Conservation (phyloP, 64 coral and sea anemone genomes). For the Pocillopora verrucosa region DNA sequence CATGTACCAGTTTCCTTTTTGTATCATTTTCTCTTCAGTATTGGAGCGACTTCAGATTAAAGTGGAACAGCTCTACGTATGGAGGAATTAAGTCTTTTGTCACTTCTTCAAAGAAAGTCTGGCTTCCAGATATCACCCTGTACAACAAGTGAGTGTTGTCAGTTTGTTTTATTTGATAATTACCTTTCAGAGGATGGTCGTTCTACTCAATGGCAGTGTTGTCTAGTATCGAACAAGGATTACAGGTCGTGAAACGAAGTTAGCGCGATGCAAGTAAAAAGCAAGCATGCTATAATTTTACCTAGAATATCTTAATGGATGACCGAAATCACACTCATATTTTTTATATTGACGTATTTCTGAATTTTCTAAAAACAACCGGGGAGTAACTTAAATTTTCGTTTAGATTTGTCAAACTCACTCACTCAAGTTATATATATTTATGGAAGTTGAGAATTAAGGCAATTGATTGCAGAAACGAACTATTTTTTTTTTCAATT, state of each 20-base stretch:
- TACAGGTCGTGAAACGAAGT: no score
- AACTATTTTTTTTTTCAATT: background rate
- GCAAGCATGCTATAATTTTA: no score
- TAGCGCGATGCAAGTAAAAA: no score
- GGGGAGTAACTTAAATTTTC: no score
- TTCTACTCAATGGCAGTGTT: background rate
- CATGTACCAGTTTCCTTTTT: background rate
- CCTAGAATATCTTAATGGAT: no score
- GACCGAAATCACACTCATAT: no score
- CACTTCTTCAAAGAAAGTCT: conserved; percentile 81
- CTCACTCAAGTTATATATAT: no score
- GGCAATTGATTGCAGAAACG: no score
- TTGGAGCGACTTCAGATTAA: conserved; percentile 84
- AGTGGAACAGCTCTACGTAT: conserved; percentile 76
- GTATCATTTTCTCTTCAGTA: conserved; percentile 39
- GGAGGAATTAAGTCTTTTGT: conserved; percentile 79
- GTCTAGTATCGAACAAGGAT: background rate
- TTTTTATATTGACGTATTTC: no score
- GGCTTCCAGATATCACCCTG: conserved; percentile 87
- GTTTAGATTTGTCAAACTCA: no score
- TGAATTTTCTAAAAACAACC: no score
- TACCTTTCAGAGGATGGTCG: background rate
- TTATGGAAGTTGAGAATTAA: no score
- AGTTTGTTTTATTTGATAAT: background rate
- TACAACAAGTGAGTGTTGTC: conserved; percentile 83